phyloP scores from a whole-genome alignment of 2,113 vertebrate genomes.

The Falcunculus frontatus region DNA sequence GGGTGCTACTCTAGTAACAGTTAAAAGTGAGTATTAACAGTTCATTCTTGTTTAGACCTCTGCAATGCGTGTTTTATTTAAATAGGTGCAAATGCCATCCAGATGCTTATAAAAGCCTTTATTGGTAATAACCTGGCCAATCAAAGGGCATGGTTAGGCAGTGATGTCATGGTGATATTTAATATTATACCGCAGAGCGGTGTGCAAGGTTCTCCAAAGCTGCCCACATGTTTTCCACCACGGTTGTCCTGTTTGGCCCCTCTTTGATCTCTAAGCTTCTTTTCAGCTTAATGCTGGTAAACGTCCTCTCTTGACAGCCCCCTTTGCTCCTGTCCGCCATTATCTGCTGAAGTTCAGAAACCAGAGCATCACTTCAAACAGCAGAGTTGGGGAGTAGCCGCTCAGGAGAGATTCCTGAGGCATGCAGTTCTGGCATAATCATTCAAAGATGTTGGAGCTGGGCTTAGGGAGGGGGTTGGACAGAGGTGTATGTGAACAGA shows the following conservation, averaged over 20 bases:
- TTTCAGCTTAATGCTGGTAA: slow-evolving; percentile 77
- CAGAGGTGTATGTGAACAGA: slow-evolving; percentile 71
- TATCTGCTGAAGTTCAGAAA: slow-evolving; percentile 82
- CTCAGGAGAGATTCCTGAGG: slow-evolving; percentile 79
- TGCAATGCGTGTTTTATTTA: slow-evolving; percentile 79
- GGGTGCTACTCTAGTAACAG: slow-evolving; percentile 75
- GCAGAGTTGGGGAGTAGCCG: slow-evolving; percentile 71
- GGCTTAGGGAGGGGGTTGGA: slow-evolving; percentile 54
- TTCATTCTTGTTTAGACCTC: slow-evolving; percentile 80
- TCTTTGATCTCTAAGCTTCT: slow-evolving; percentile 78
- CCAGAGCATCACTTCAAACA: slow-evolving; percentile 84
- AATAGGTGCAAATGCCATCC: slow-evolving; percentile 86
- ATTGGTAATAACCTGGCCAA: slow-evolving; percentile 77
- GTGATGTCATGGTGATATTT: slow-evolving; percentile 77
- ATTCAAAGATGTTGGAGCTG: slow-evolving; percentile 83
- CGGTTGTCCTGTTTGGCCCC: slow-evolving; percentile 65
- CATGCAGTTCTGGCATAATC: slow-evolving; percentile 81
- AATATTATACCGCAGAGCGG: slow-evolving; percentile 76
- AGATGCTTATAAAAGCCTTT: slow-evolving; percentile 83
- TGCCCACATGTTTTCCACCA: slow-evolving; percentile 73
- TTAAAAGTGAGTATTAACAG: slow-evolving; percentile 80
- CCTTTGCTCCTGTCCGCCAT: slow-evolving; percentile 78
- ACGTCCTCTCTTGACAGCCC: slow-evolving; percentile 76
- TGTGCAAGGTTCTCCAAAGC: slow-evolving; percentile 57
- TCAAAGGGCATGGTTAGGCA: slow-evolving; percentile 74